phyloP scores from a whole-genome alignment of 1,140 invertebrate species.

The Cecropterus lyciades region DNA sequence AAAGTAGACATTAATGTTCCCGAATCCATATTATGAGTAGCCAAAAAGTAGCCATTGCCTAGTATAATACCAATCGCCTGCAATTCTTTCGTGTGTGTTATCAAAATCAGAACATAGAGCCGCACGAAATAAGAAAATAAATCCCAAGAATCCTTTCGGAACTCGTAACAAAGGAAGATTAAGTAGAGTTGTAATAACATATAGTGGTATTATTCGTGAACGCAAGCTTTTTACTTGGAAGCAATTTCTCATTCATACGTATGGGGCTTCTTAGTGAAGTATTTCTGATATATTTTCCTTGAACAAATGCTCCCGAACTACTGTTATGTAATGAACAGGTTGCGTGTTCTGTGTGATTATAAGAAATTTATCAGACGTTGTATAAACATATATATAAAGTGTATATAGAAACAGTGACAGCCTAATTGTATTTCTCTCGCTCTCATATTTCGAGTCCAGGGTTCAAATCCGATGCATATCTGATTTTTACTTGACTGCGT shows the following conservation, averaged over 20 bases:
- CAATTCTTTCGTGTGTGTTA: slow-evolving; percentile 28
- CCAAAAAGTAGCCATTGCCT: too few relatives aligned
- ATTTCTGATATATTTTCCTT: slow-evolving; percentile 38
- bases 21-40: too few relatives aligned
- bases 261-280: slow-evolving; percentile 44
- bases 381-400: too few relatives aligned
- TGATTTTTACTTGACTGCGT: too few relatives aligned
- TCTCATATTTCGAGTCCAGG: too few relatives aligned
- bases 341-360: background rate
- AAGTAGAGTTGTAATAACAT: slow-evolving; percentile 60
- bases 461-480: too few relatives aligned
- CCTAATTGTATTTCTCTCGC: too few relatives aligned
- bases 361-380: background rate
- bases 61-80: too few relatives aligned
- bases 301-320: slow-evolving; percentile 1
- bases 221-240: slow-evolving; percentile 50
- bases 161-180: slow-evolving; percentile 66
- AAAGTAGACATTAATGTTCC: too few relatives aligned
- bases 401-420: too few relatives aligned
- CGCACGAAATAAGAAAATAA: slow-evolving; percentile 46
- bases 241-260: slow-evolving; percentile 49
- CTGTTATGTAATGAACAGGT: background rate
- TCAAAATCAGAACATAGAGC: slow-evolving; percentile 18
- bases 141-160: slow-evolving; percentile 55
- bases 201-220: slow-evolving; percentile 54